Evolutionary conservation across 2,888 invertebrate genomes (phyloP), one percentile per base, ranked within the genome.

Genomic region (Stomorhina lunata): DNA sequence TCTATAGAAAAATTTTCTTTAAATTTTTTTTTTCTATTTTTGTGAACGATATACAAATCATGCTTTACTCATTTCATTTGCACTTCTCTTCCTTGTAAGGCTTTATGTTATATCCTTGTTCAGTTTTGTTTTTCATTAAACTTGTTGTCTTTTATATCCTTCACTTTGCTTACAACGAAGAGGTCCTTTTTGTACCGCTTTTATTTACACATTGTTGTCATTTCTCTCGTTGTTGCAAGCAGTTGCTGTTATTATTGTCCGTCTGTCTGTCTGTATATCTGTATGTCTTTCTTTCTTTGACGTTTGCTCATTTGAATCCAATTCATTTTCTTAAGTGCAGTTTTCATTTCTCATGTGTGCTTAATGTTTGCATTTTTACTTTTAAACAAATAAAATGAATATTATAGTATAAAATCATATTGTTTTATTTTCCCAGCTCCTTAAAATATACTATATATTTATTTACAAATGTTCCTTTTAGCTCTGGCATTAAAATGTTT

Each of bases 251-350:
- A n/a, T n/a, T n/a, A n/a, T n/a, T n/a, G n/a, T n/a, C n/a, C n/a
- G n/a, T n/a, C n/a, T 59, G 20, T 69, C 65, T 20, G 22, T 66
- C 59, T 50, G 27, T 43, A 22, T 40, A 4, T 29, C 22, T 43
- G 22, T 68, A 32, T 53, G 12, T 63, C 5, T 69, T 71, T 77
- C 55, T 27, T 83, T 63, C 75, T 81, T 59, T 76, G 72, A 79
- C 57, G 72, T 55, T n/a, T 82, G 86, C 88, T 88, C 87, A 88
- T 88, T 88, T 88, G 87, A 87, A 87, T 87, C 86, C 88, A 87
- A 88, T 88, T 88, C 88, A 88, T 88, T 88, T 88, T 88, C 88
- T 87, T 88, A 87, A 88, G 88, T 88, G 88, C 88, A 88, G 86
- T 87, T 87, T 87, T 85, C 86, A 87, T 87, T 87, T 84, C 77